Evolutionary conservation across 1,140 invertebrate species (phyloP).

Genomic region (Callitettix versicolor): DNA sequence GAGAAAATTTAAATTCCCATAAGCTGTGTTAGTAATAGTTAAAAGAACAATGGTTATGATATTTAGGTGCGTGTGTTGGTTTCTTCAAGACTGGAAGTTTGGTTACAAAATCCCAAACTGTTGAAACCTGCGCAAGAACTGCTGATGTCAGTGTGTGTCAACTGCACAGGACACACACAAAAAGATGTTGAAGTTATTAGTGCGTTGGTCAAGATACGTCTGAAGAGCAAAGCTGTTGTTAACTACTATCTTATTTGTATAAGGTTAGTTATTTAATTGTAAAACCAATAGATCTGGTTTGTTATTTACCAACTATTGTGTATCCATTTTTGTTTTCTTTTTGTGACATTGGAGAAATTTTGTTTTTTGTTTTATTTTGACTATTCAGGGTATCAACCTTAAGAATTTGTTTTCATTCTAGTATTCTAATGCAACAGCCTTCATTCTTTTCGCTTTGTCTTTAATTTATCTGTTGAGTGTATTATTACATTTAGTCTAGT

Average conservation of each 20-base stretch:
- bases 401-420: too few species aligned
- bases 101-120: constrained; percentile 92
- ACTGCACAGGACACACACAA: constrained; percentile 66
- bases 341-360: too few species aligned
- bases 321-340: not conserved
- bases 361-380: not conserved
- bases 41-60: too few species aligned
- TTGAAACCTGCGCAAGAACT: constrained; percentile 85
- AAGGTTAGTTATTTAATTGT: constrained; percentile 39
- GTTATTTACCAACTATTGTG: not conserved
- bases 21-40: too few species aligned
- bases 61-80: constrained; percentile 62
- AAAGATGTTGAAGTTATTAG: constrained; percentile 84
- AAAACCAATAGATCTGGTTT: too few species aligned
- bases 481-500: too few species aligned
- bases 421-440: too few species aligned
- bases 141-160: constrained; percentile 84
- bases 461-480: too few species aligned
- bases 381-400: too few species aligned
- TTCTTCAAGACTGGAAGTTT: constrained; percentile 75
- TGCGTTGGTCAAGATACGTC: constrained; percentile 75
- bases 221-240: constrained; percentile 87
- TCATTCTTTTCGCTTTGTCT: too few species aligned
- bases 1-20: too few species aligned
- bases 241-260: constrained; percentile 81